Conservation (phyloP, 2,113 vertebrate genomes). For the Malaclemys terrapin region DNA sequence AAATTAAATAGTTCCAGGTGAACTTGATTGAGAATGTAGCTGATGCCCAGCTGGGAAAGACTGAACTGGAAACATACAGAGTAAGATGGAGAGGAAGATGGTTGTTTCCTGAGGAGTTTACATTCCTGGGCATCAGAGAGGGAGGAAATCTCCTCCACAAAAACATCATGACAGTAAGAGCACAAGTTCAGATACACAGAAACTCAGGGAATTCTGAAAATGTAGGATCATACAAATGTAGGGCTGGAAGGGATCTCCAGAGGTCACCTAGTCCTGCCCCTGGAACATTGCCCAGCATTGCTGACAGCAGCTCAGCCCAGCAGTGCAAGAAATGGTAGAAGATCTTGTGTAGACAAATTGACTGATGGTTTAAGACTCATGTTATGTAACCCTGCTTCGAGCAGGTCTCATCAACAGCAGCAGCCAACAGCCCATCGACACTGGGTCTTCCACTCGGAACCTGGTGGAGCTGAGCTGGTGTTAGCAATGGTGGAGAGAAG, state of each 20-base stretch:
- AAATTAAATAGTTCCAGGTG: background rate
- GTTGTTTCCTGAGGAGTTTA: background rate
- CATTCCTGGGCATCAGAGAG: background rate
- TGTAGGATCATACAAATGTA: too few relatives aligned
- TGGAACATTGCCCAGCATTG: background rate
- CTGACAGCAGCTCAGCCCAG: background rate
- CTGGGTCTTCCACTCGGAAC: background rate
- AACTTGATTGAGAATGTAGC: background rate
- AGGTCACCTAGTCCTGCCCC: too few relatives aligned
- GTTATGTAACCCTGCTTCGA: background rate
- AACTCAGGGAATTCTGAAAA: background rate
- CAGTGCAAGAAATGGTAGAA: background rate
- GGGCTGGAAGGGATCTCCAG: too few relatives aligned
- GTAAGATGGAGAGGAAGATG: background rate
- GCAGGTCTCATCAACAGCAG: background rate
- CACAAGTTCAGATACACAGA: background rate
- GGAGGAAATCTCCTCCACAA: background rate
- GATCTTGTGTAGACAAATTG: background rate
- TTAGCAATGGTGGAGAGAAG: background rate
- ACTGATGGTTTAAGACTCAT: background rate
- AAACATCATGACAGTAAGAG: background rate
- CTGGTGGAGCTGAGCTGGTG: background rate
- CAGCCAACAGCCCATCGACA: background rate
- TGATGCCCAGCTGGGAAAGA: background rate
- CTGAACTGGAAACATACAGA: background rate